Evolutionary conservation across 2,113 vertebrate species (phyloP), one percentile per base, ranked within the genome.

Genomic region (Ramphastos sulfuratus): DNA sequence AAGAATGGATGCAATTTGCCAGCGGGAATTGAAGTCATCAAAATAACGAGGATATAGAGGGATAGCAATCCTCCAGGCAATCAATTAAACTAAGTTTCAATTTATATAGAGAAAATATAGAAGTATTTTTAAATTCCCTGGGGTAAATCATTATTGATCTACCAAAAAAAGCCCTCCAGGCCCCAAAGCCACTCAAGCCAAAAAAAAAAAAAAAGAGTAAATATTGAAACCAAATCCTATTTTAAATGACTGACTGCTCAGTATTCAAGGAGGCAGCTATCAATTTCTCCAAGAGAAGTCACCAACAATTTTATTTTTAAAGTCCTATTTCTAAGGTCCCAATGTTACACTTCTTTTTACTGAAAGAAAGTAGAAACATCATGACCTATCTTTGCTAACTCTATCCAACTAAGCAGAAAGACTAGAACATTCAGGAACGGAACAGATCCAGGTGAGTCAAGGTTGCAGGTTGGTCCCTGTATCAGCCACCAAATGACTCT

Each of bases 31-130:
- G 39, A 90, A 91, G 63, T 66, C n/a, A 91, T 52, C 31, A 17
- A 89, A 87, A 67, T 91, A 90, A 89, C 63, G 46, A 24, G 76
- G 75, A 82, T 92, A 92, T 67, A 89, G 54, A 92, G 17, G 44
- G 27, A 76, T 52, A 76, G 85, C 55, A 89, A 85, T 77, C 72
- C 90, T 90, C 82, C 85, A 70, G 65, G 67, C 46, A 74, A 89
- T 63, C 64, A 52, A 60, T 59, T 87, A 66, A 79, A 85, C 15
- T 74, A 50, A 39, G 46, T 21, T 89, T 80, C 35, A 42, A 60
- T 82, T 92, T 55, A 82, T 42, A 59, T 1, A 73, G 18, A 77
- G 25, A 9, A 3, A 64, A 73, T 85, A 85, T 59, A 74, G 5
- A 69, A 44, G 39, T 25, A 52, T 0, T 61, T 69, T 82, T 87